phyloP scores from a whole-genome alignment of 2,888 invertebrate genomes.

The Oligia fasciuncula region DNA sequence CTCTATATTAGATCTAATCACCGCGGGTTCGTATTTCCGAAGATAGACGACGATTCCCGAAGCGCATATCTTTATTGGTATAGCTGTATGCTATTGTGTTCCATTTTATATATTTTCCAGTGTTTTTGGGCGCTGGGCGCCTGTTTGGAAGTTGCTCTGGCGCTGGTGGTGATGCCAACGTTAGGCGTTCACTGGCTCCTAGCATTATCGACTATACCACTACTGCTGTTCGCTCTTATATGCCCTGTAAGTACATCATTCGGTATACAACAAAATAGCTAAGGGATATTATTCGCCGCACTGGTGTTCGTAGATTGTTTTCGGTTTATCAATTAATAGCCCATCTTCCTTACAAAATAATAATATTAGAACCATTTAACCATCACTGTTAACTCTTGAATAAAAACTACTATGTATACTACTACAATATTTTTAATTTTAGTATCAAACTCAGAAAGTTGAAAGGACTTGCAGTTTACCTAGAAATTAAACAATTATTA shows the following conservation, averaged over 20 bases:
- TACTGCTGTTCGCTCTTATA: constrained; percentile 94
- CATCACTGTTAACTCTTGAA: not conserved
- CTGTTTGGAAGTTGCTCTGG: constrained; percentile 97
- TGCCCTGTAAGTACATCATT: constrained; percentile 92
- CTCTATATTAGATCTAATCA: not conserved
- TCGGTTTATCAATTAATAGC: not conserved
- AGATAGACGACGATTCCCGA: not conserved
- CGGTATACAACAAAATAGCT: not conserved
- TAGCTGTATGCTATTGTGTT: not conserved
- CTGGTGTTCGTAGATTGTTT: not conserved
- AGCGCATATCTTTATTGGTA: not conserved
- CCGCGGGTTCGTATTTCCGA: not conserved
- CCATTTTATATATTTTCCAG: constrained; percentile 80
- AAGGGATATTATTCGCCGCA: not conserved
- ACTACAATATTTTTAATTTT: not conserved
- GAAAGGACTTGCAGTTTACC: too few species aligned
- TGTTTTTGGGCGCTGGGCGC: constrained; percentile 99
- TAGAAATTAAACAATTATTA: not conserved
- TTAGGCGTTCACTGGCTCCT: constrained; percentile 97
- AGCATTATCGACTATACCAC: constrained; percentile 96
- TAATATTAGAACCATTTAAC: not conserved
- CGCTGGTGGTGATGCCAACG: constrained; percentile 97
- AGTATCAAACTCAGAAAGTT: not conserved
- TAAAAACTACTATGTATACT: not conserved
- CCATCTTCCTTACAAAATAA: not conserved